phyloP scores from a whole-genome alignment of 2,113 vertebrate species.

The Rhinolophus ferrumequinum region DNA sequence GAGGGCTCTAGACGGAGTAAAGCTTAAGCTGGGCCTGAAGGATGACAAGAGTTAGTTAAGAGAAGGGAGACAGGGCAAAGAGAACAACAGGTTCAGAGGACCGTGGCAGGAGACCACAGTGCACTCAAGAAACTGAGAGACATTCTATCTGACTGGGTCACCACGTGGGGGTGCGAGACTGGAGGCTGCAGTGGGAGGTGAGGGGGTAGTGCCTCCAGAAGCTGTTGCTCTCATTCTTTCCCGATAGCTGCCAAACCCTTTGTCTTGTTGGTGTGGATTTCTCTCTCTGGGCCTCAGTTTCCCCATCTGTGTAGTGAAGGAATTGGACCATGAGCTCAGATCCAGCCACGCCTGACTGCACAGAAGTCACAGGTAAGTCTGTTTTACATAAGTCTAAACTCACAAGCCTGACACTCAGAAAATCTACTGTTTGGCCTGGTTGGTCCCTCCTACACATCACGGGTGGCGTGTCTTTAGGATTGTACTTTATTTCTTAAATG shows the following conservation, averaged over 20 bases:
- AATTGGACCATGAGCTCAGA: not conserved
- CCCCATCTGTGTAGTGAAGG: not conserved
- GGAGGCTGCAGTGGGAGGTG: not conserved
- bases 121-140: not conserved
- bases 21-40: not conserved
- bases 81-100: not conserved
- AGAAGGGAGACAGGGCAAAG: not conserved
- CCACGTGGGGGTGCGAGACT: not conserved
- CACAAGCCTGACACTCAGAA: not conserved
- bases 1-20: not conserved
- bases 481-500: not conserved
- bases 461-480: not conserved
- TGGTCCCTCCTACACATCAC: not conserved
- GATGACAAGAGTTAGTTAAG: not conserved
- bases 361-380: not conserved
- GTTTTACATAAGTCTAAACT: not conserved
- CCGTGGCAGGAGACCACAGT: not conserved
- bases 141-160: not conserved
- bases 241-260: not conserved
- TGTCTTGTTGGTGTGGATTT: not conserved
- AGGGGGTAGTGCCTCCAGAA: not conserved
- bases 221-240: not conserved
- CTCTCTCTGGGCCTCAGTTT: constrained; percentile 34
- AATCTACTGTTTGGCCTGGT: not conserved
- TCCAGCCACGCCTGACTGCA: not conserved